Conservation (phyloP, 2,113 vertebrate genomes). For the Vulpes ferrilata region DNA sequence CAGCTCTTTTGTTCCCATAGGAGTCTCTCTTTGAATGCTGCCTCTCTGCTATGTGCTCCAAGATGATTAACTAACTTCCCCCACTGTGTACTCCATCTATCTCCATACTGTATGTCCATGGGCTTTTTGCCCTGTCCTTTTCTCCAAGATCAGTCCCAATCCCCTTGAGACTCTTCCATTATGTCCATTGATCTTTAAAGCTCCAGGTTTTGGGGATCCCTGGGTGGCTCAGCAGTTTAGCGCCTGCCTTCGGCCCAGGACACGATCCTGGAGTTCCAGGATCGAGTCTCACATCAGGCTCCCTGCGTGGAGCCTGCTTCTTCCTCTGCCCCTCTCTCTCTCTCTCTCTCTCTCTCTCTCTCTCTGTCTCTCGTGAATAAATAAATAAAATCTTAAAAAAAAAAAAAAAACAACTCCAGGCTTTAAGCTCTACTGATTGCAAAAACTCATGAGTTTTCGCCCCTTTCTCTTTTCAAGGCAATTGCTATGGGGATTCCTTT, state of each 20-base stretch:
- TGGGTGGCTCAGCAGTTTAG: too few relatives aligned
- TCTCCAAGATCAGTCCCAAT: neutral
- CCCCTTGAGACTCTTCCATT: neutral
- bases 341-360: too few relatives aligned
- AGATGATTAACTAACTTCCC: neutral
- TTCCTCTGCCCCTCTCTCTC: too few relatives aligned
- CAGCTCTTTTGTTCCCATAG: neutral
- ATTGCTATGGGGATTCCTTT: neutral
- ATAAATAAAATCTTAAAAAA: too few relatives aligned
- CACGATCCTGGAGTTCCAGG: too few relatives aligned
- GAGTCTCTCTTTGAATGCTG: neutral
- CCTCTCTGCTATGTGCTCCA: neutral
- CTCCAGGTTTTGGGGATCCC: neutral
- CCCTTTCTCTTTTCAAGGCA: neutral
- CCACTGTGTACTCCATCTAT: neutral
- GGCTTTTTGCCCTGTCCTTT: neutral
- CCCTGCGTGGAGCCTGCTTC: too few relatives aligned
- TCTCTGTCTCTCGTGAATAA: too few relatives aligned
- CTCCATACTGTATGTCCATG: neutral
- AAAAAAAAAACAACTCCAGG: neutral
- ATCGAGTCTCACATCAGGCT: too few relatives aligned
- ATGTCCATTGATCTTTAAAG: neutral
- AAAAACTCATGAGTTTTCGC: neutral
- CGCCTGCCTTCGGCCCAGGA: too few relatives aligned
- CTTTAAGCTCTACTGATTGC: neutral